These are phyloP conservation scores for Labeo catla DNA, from an alignment of 2,113 vertebrate genomes.

Conservation along the genomic window DNA sequence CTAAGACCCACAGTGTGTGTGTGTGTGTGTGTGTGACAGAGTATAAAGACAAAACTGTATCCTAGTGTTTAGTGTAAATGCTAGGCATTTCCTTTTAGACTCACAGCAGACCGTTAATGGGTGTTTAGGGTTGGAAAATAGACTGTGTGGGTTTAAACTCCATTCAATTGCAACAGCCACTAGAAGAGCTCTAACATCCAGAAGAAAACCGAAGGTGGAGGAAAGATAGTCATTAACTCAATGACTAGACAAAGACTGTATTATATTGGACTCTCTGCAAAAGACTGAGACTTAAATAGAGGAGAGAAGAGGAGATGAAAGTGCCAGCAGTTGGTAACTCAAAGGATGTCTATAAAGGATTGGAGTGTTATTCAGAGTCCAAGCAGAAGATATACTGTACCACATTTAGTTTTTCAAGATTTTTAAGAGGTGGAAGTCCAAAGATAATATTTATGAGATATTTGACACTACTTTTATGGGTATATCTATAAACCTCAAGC, in stretches of 20 bases:
- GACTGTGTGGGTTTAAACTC: conserved; percentile 1
- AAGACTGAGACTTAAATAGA: background rate
- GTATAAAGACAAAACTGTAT: conserved; percentile 25
- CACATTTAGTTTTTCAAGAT: background rate
- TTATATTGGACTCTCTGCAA: background rate
- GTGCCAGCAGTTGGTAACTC: background rate
- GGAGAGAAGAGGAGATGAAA: background rate
- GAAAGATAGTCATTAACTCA: background rate
- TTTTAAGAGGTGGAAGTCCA: conserved; percentile 11
- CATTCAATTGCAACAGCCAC: background rate
- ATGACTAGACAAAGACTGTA: background rate
- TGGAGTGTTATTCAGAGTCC: background rate
- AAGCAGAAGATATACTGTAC: background rate
- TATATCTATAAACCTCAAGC: background rate
- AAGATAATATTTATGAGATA: background rate
- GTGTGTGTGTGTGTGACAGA: conserved; percentile 5
- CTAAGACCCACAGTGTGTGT: conserved; percentile 7
- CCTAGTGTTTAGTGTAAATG: conserved; percentile 7
- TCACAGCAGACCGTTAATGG: conserved; percentile 5
- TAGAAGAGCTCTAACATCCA: background rate
- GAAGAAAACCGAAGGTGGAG: background rate
- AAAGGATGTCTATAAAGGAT: background rate
- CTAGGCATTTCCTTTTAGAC: conserved; percentile 14
- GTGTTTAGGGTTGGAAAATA: conserved; percentile 12
- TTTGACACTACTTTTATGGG: conserved; percentile 12